These are phyloP conservation scores for Pelosia muscerda DNA, from an alignment of 2,888 invertebrate genomes.

Conservation along the genomic window DNA sequence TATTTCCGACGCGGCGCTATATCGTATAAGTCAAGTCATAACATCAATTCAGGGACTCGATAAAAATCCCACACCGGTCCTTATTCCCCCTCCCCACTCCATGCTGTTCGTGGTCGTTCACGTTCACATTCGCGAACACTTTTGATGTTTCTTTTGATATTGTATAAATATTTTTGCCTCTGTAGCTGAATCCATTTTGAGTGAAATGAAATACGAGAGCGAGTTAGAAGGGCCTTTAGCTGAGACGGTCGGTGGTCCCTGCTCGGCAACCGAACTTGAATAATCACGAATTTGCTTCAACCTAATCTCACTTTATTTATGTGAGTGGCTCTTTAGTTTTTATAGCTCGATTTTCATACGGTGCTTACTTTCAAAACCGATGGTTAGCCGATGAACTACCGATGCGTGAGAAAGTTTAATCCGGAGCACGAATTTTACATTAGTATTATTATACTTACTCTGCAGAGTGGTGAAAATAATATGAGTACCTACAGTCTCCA, in stretches of 20 bases:
- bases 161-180: constrained; percentile 77
- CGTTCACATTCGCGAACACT: constrained; percentile 62
- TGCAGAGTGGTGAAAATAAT: constrained; percentile 27
- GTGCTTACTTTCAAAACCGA: constrained; percentile 41
- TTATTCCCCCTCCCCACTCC: constrained; percentile 56
- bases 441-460: constrained; percentile 9
- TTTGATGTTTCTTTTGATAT: constrained; percentile 81
- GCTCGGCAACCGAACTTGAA: constrained; percentile 56
- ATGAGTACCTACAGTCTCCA: constrained; percentile 11
- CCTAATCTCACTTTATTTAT: constrained; percentile 62
- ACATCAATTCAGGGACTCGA: constrained; percentile 69
- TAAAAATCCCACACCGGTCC: constrained; percentile 67
- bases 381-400: constrained; percentile 42
- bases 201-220: constrained; percentile 71
- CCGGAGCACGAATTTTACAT: constrained; percentile 11
- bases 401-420: constrained; percentile 43
- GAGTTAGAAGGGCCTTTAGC: constrained; percentile 53
- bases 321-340: constrained; percentile 56
- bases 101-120: constrained; percentile 57
- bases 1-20: constrained; percentile 69
- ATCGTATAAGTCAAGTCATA: constrained; percentile 68
- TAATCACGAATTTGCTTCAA: constrained; percentile 64
- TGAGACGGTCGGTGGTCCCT: constrained; percentile 50
- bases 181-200: constrained; percentile 72
- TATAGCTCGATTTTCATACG: constrained; percentile 44